Conservation (phyloP, 2,113 vertebrate genomes). For the Plotosus lineatus region DNA sequence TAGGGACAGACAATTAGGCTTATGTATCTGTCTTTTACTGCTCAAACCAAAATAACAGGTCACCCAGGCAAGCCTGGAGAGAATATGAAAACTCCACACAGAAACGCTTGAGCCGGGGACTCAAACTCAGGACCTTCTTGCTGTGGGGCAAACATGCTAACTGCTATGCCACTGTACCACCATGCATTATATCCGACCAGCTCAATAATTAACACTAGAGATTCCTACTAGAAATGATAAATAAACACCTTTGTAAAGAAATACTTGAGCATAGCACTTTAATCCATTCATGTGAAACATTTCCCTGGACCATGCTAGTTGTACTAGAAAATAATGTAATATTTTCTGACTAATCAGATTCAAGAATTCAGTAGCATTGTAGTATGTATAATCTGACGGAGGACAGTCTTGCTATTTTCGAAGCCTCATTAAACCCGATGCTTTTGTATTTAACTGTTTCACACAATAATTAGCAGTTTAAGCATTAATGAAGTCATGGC, state of each 20-base stretch:
- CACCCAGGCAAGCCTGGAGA: too few relatives aligned
- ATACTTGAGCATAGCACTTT: neutral
- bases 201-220: neutral
- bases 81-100: too few relatives aligned
- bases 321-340: neutral
- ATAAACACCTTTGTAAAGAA: neutral
- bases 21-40: too few relatives aligned
- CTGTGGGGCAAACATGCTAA: too few relatives aligned
- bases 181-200: neutral
- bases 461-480: neutral
- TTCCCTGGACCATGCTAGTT: neutral
- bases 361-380: neutral
- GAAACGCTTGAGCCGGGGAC: too few relatives aligned
- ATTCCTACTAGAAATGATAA: neutral
- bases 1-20: too few relatives aligned
- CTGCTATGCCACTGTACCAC: too few relatives aligned
- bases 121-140: too few relatives aligned
- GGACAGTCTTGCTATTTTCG: neutral
- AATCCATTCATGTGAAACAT: neutral
- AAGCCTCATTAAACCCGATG: neutral
- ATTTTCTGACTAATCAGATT: neutral
- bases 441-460: neutral
- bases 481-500: neutral
- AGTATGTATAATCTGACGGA: neutral
- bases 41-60: too few relatives aligned